Evolutionary conservation across 2,797 vertebrate genomes (phyloP), one percentile per base, ranked within the genome.

Genomic region (Melanotaenia trifasciata): DNA sequence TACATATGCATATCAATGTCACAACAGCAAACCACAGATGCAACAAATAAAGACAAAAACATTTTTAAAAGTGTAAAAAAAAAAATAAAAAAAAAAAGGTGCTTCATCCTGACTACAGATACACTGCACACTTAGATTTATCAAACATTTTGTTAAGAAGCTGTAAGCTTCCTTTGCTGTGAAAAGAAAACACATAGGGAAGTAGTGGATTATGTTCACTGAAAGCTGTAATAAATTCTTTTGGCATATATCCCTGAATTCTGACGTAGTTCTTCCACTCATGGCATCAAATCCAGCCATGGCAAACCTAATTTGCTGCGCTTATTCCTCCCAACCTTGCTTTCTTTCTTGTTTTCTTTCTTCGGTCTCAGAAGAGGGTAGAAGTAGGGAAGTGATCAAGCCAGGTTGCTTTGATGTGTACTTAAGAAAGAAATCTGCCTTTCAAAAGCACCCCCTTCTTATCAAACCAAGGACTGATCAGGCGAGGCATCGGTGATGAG

Each of bases 181-280:
- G 65, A 78, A 81, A 68, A 72, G 63, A 63, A 84, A 89, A 86
- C 16, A 86, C 18, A 57, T 67, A 70, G 63, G 67, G 56, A 84
- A 86, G 80, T 78, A 63, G 50, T 72, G 89, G 89, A 93, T 94
- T 93, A 92, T 33, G 58, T 70, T 86, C 82, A 75, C 58, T 88
- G 91, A 87, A 84, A 81, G 87, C 90, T 88, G 81, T 70, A 79
- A 77, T 93, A 89, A 93, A 93, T 92, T 92, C 58, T 92, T 90
- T 84, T 93, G 93, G 91, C 93, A 86, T 83, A 86, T 90, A 92
- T 92, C 84, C 84, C 77, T 78, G 84, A 80, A 89, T 91, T 91
- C 78, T 84, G 86, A 91, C 81, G 85, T 83, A 72, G 71, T 90
- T 84, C 59, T 71, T 90, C 88, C 69, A 33, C 83, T 82, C 83